These are phyloP conservation scores for Prunella fulvescens DNA, from an alignment of 2,113 vertebrate species.

Conservation along the genomic window DNA sequence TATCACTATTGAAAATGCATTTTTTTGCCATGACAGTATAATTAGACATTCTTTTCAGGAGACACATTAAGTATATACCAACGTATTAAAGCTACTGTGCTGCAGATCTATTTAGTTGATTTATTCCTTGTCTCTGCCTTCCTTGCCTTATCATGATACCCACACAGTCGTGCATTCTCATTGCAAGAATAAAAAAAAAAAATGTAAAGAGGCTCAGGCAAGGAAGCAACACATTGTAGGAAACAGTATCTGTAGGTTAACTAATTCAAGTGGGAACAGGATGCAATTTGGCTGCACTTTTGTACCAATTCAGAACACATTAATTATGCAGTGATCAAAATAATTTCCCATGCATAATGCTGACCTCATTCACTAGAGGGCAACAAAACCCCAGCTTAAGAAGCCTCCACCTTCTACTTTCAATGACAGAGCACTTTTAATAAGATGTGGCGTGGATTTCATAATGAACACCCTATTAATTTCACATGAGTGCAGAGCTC, in stretches of 20 bases:
- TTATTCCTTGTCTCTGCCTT: conserved; percentile 62
- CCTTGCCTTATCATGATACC: conserved; percentile 51
- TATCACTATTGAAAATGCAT: conserved; percentile 68
- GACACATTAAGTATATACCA: conserved; percentile 71
- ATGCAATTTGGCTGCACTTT: conserved; percentile 20
- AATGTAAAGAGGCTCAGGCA: not conserved
- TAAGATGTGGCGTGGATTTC: conserved; percentile 45
- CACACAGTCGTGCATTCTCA: not conserved
- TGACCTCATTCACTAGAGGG: conserved; percentile 85
- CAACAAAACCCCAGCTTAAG: conserved; percentile 74
- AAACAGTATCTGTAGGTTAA: not conserved
- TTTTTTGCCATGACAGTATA: conserved; percentile 71
- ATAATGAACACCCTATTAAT: conserved; percentile 59
- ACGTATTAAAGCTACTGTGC: conserved; percentile 64
- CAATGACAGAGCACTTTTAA: conserved; percentile 62
- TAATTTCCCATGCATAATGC: conserved; percentile 72
- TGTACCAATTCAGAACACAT: conserved; percentile 32
- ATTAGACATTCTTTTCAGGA: conserved; percentile 74
- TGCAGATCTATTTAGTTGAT: conserved; percentile 64
- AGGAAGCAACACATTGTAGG: not conserved
- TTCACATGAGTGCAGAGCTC: conserved; percentile 43
- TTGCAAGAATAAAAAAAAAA: not conserved
- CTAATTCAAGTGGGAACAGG: conserved; percentile 15
- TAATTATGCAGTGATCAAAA: conserved; percentile 73
- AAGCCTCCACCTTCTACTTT: conserved; percentile 63